Base-by-base conservation (phyloP, 64 coral and sea anemone species). In the Acropora tenuis region DNA sequence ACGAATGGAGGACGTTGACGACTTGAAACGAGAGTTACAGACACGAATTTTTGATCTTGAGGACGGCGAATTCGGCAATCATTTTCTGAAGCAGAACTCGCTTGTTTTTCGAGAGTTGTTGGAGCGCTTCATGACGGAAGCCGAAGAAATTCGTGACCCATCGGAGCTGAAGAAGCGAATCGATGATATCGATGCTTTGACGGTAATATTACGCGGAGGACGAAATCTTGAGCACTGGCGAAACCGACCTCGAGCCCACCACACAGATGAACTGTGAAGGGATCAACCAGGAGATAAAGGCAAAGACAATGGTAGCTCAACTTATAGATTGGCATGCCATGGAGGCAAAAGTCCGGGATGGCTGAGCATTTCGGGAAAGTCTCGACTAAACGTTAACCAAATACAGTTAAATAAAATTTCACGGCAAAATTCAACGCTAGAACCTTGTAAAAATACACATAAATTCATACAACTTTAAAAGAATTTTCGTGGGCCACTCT, bases 171-270 rank as follows among this genome's bases (percentile, higher is more conserved):
- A 82, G 20, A 90, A 94, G 42, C 78, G 88, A 18, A 78, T 97
- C 1, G 90, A 97, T 76, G 95, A 97, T 71, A 44, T 97, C 15
- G 78, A 97, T 17, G 92, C 92, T 13, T 50, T 97, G 11, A 77
- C 92, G 1, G 78, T 59, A 9, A 94, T 97, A 78, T 94, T 94
- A 71, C 43, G 59, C 7, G 8, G 65, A 9, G 63, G 82, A 11
- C 47, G 66, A 44, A 65, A 72, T 47, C 63, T 8, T 8, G n/a
- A 41, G 6, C 82, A 46, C 41, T 16, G 58, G 13, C 61, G 80
- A 67, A 60, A 65, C 17, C 80, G 80, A 43, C 57, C 65, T 47
- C 43, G 80, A 15, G 59, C 16, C 47, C 45, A 8, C 17, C 43
- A 49, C 16, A 71, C 45, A 71, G 82, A 85, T 71, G 82, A 85